A percentile compares a stretch with the other conserved stretches of the same genome.
Conservation (phyloP, 1,140 invertebrate genomes). For the Idris sp. region DNA sequence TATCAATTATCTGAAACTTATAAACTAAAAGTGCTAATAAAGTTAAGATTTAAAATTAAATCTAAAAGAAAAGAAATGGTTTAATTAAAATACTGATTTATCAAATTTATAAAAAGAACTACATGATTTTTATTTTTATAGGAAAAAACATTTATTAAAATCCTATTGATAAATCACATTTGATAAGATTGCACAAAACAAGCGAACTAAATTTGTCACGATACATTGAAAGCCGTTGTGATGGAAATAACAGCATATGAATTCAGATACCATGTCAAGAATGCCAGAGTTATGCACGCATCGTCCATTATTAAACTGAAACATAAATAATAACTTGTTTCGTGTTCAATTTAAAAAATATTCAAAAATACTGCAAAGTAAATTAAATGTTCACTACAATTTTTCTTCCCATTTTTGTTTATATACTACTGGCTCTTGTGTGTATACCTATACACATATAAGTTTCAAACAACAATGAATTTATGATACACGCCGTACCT, state of each 20-base stretch:
- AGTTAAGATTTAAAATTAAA: too few species aligned
- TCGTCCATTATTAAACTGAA: slow-evolving; percentile 4
- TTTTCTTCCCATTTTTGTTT: background rate
- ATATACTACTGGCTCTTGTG: too few species aligned
- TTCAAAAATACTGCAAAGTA: background rate
- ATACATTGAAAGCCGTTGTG: slow-evolving; percentile 25
- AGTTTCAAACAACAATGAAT: too few species aligned
- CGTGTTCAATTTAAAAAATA: slow-evolving; percentile 1
- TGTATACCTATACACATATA: too few species aligned
- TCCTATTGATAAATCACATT: too few species aligned
- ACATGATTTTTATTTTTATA: too few species aligned
- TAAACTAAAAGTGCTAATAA: too few species aligned
- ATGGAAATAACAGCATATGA: slow-evolving; percentile 26
- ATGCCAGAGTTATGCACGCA: background rate
- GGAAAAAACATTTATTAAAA: too few species aligned
- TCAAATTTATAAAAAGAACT: too few species aligned
- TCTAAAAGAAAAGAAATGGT: too few species aligned
- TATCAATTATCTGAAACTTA: too few species aligned
- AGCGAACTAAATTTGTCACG: slow-evolving; percentile 19
- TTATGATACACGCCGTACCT: slow-evolving; percentile 1
- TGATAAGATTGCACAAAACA: slow-evolving; percentile 20
- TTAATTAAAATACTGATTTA: too few species aligned
- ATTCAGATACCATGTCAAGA: slow-evolving; percentile 6
- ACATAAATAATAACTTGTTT: slow-evolving; percentile 3
- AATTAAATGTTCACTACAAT: slow-evolving; percentile 4